Conservation (phyloP, 2,113 vertebrate genomes). For the Solea senegalensis region DNA sequence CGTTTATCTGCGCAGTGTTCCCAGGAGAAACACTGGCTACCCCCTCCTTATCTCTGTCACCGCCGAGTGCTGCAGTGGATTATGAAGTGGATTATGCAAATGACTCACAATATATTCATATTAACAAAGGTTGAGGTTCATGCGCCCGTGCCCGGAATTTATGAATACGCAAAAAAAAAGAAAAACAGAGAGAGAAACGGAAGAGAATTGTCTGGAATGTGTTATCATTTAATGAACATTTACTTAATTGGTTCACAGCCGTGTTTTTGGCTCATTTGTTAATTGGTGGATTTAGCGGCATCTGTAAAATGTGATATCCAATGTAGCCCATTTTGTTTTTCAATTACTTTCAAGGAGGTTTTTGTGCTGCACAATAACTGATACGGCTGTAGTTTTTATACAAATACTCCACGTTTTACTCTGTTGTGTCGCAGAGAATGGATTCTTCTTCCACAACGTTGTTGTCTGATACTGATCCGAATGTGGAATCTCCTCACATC, state of each 20-base stretch:
- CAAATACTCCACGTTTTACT: slow-evolving; percentile 5
- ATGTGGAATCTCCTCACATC: slow-evolving; percentile 4
- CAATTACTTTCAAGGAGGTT: slow-evolving; percentile 26
- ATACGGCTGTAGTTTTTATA: slow-evolving; percentile 37
- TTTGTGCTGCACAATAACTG: slow-evolving; percentile 10
- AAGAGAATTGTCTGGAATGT: slow-evolving; percentile 39
- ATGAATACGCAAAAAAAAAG: slow-evolving; percentile 61
- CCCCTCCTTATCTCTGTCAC: slow-evolving; percentile 71
- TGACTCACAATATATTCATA: slow-evolving; percentile 79
- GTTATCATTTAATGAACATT: slow-evolving; percentile 70
- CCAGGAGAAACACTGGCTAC: slow-evolving; percentile 79
- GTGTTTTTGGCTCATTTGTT: slow-evolving; percentile 49
- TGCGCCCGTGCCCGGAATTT: slow-evolving; percentile 68
- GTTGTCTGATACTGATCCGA: slow-evolving; percentile 6
- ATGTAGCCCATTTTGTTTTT: slow-evolving; percentile 51
- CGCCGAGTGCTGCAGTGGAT: slow-evolving; percentile 72
- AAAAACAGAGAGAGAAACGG: not conserved
- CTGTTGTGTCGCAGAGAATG: not conserved
- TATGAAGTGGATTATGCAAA: slow-evolving; percentile 82
- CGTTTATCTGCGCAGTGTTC: slow-evolving; percentile 80
- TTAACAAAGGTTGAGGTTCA: slow-evolving; percentile 75
- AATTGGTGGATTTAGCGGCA: slow-evolving; percentile 58
- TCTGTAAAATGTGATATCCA: slow-evolving; percentile 51
- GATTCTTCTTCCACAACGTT: not conserved
- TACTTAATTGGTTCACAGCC: slow-evolving; percentile 19